phyloP scores from a whole-genome alignment of 1,140 invertebrate species.

The Tetragonula clypearis region DNA sequence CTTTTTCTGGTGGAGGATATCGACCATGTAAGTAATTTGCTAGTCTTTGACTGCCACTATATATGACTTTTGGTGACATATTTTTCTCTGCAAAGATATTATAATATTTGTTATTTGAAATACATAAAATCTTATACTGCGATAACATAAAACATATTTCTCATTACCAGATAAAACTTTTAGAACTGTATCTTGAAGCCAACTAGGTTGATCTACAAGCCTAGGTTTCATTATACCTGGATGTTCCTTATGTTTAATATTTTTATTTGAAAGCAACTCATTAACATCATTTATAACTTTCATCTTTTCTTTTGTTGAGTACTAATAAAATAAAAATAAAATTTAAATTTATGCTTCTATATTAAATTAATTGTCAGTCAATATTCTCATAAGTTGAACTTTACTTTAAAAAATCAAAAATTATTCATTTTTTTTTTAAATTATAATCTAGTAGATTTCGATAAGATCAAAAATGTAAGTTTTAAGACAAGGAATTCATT shows the following conservation, averaged over 20 bases:
- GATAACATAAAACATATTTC: background rate
- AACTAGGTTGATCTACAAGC: constrained; percentile 82
- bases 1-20: constrained; percentile 84
- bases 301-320: constrained; percentile 79
- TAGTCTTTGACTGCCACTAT: constrained; percentile 82
- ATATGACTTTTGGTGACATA: constrained; percentile 81
- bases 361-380: background rate
- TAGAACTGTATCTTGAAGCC: constrained; percentile 82
- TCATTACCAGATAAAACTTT: constrained; percentile 79
- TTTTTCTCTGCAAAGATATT: constrained; percentile 76
- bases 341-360: background rate
- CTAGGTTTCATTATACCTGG: constrained; percentile 84
- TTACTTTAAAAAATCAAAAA: background rate
- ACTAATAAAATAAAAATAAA: constrained; percentile 82
- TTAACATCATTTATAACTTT: constrained; percentile 81
- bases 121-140: background rate
- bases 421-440: too few relatives aligned
- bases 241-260: constrained; percentile 86
- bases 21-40: constrained; percentile 84
- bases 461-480: too few relatives aligned
- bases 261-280: constrained; percentile 82
- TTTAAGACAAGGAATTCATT: too few relatives aligned
- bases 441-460: too few relatives aligned
- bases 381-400: background rate
- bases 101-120: background rate